Base-by-base conservation (phyloP, 1,140 invertebrate species). In the Dendroctonus valens region DNA sequence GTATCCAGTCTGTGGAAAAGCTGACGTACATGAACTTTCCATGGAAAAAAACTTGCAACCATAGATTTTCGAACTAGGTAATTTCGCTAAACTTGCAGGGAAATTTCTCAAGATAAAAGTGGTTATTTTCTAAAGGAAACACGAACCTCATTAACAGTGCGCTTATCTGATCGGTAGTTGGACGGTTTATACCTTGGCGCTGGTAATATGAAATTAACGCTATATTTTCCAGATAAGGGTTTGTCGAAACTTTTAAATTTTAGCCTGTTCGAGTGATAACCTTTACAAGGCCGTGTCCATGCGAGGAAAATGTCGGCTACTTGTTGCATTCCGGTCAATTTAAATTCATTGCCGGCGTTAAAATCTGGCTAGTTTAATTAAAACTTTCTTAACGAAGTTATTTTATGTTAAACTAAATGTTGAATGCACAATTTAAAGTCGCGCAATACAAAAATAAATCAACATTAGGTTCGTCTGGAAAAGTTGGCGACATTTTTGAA, bases 91-190 rank as follows among this genome's bases (percentile, higher is more conserved):
- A 46, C 8, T 46, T 46, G 8, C 44, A 55, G 11, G 52, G 26
- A 55, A 55, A 55, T 49, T 7, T 50, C 46, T 39, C 38, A n/a
- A 48, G 59, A 60, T 60, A 60, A 60, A 60, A 38, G 8, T 38
- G 39, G 59, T 60, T 46, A 50, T 60, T 49, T 60, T 50, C 59
- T 37, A 14, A 26, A 41, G 39, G n/a, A 41, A 57, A 57, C 54
- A 57, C 54, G 54, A 57, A 57, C 7, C 54, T 57, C 50, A 52
- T 57, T 57, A 41, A 57, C 38, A 57, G 9, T 37, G 9, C 42
- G 37, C 39, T 12, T 57, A 57, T 57, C 54, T 57, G 54, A 53
- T 53, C 6, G n/a, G 46, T 48, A 6, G 46, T 48, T 48, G 46
- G 46, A 11, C 11, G 46, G 5, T 8, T 48, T 48, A 48, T 48